Percentiles rank a stretch among this genome's conserved stretches.
Conservation (phyloP, 2,797 vertebrate species). For the Triplophysa bombifrons region DNA sequence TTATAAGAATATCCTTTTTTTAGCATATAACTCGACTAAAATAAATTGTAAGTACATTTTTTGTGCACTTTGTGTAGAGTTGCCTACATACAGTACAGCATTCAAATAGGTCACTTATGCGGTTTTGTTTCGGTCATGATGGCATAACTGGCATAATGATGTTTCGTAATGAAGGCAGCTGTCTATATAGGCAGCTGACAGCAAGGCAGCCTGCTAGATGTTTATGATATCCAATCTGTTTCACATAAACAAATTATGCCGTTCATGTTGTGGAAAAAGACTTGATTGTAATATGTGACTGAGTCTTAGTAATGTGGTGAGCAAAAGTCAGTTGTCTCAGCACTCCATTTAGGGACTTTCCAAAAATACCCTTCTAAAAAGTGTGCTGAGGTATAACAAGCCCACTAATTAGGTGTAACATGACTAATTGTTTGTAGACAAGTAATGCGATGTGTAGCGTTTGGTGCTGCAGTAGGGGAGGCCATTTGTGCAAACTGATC, state of each 20-base stretch:
- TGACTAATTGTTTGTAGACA: conserved; percentile 47
- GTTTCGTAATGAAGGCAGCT: not conserved
- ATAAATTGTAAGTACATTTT: too few relatives aligned
- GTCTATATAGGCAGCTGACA: conserved; percentile 11
- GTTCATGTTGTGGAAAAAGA: conserved; percentile 4
- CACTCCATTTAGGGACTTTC: conserved; percentile 10
- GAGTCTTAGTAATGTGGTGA: conserved; percentile 4
- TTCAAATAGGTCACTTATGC: not conserved
- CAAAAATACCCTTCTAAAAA: conserved; percentile 10
- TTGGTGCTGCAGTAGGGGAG: conserved; percentile 25
- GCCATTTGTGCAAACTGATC: conserved; percentile 47
- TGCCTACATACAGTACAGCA: not conserved
- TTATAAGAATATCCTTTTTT: too few relatives aligned
- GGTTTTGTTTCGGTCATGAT: not conserved
- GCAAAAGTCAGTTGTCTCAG: not conserved
- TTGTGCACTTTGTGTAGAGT: too few relatives aligned
- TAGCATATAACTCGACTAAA: too few relatives aligned
- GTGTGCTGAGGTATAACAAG: conserved; percentile 27
- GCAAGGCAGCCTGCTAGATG: conserved; percentile 1
- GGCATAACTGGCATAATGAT: too few relatives aligned
- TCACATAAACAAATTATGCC: conserved; percentile 11
- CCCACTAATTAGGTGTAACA: conserved; percentile 31
- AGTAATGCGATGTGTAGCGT: conserved; percentile 39
- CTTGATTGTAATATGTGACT: not conserved
- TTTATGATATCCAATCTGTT: conserved; percentile 9